phyloP scores from a whole-genome alignment of 2,888 invertebrate genomes.

The Cancer borealis region DNA sequence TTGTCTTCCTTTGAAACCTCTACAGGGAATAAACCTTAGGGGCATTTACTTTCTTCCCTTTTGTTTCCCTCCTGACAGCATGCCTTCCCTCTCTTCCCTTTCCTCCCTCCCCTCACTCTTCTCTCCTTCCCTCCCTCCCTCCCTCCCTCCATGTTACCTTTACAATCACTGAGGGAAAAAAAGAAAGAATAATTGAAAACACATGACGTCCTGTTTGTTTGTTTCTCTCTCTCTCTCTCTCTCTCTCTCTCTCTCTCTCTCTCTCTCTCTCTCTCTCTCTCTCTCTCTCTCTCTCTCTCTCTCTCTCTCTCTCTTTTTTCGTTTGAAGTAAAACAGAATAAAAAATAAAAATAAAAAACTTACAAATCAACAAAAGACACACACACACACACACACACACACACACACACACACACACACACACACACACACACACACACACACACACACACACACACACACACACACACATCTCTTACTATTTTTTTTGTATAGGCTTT shows the following conservation, averaged over 20 bases:
- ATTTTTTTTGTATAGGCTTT: too few species aligned
- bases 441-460: too few species aligned
- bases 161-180: neutral
- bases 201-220: neutral
- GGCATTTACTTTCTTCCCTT: neutral
- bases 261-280: too few species aligned
- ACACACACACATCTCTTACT: too few species aligned
- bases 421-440: neutral
- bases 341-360: too few species aligned
- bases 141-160: neutral
- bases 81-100: neutral
- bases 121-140: neutral
- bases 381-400: slow-evolving; percentile 8
- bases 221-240: too few species aligned
- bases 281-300: too few species aligned
- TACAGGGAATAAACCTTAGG: neutral
- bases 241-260: too few species aligned
- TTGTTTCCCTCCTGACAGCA: neutral
- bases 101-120: neutral
- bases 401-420: neutral
- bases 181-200: neutral
- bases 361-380: neutral
- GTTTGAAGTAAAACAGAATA: too few species aligned
- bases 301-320: too few species aligned
- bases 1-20: neutral